Evolutionary conservation across 2,888 invertebrate species (phyloP).

Genomic region (Heliconius sara): DNA sequence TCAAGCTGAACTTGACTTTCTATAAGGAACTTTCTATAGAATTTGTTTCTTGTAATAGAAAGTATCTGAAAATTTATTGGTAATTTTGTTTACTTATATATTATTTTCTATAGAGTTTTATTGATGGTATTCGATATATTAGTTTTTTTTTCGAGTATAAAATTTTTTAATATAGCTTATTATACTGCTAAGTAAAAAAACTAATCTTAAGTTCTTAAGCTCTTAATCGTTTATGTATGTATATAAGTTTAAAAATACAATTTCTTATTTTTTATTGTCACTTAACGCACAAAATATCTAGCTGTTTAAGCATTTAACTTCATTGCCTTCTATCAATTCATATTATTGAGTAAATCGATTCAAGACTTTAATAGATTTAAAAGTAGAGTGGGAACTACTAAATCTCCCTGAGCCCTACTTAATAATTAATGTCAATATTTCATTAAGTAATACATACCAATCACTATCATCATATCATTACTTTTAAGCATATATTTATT

Average conservation of each 20-base stretch:
- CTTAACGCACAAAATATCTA: too few species aligned
- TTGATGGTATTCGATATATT: background rate
- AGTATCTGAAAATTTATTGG: background rate
- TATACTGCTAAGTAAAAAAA: too few species aligned
- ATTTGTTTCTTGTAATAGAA: background rate
- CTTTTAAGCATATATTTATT: background rate
- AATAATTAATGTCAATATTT: background rate
- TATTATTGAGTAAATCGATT: background rate
- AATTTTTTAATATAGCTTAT: too few species aligned
- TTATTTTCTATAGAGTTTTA: background rate
- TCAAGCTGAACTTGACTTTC: slow-evolving; percentile 28
- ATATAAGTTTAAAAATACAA: too few species aligned
- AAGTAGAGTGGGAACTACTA: background rate
- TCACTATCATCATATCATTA: background rate
- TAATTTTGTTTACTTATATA: background rate
- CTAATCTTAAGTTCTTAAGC: too few species aligned
- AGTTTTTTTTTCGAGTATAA: background rate
- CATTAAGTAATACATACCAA: background rate
- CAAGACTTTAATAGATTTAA: background rate
- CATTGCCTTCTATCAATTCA: background rate
- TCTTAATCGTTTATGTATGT: too few species aligned
- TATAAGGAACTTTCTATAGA: slow-evolving; percentile 10
- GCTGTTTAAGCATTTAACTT: too few species aligned
- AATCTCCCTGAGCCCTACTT: background rate
- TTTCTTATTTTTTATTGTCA: too few species aligned